phyloP scores from a whole-genome alignment of 2,797 vertebrate species.

The Halcyon smyrnensis region DNA sequence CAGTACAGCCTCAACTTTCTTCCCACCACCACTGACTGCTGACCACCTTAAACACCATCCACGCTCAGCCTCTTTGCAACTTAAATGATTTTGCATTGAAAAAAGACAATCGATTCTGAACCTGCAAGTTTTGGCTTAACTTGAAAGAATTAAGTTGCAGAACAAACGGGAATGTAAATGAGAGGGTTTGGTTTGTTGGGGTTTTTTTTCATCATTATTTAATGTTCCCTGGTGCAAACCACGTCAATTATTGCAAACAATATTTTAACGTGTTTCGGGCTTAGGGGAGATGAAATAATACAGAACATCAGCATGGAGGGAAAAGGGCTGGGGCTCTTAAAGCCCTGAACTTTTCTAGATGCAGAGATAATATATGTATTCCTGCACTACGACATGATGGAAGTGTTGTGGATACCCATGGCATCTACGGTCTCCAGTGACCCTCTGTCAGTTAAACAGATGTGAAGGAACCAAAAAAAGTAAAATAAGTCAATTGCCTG shows the following conservation, averaged over 20 bases:
- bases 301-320: not conserved
- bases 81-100: not conserved
- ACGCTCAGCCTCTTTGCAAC: not conserved
- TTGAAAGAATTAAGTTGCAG: not conserved
- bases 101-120: not conserved
- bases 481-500: constrained; percentile 16
- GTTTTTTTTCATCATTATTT: not conserved
- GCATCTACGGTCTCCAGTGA: not conserved
- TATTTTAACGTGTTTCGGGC: not conserved
- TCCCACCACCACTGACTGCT: accelerated
- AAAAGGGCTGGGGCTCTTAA: not conserved
- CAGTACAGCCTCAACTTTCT: not conserved
- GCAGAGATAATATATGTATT: not conserved
- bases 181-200: not conserved
- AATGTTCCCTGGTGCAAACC: not conserved
- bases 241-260: not conserved
- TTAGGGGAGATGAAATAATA: not conserved
- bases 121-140: not conserved
- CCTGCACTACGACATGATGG: not conserved
- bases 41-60: not conserved
- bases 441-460: not conserved
- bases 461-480: constrained; percentile 26
- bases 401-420: not conserved
- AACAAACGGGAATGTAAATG: not conserved
- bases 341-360: not conserved